Conservation (phyloP, 2,797 vertebrate genomes). For the Cryptoprocta ferox region DNA sequence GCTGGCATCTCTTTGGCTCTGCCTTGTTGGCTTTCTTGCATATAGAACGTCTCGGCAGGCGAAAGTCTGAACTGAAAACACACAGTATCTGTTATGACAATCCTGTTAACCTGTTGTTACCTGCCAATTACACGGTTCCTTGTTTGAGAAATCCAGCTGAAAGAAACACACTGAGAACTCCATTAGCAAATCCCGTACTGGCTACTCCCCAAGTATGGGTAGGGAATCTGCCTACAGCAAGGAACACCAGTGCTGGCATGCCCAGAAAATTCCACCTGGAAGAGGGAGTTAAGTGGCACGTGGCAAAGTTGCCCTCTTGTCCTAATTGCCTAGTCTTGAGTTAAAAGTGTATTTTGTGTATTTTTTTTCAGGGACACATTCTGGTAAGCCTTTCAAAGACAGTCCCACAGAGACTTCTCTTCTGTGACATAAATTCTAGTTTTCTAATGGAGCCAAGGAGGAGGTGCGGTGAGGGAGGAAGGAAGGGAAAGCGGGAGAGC, state of each 20-base stretch:
- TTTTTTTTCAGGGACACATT: not conserved
- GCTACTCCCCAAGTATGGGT: slow-evolving; percentile 30
- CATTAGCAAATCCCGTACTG: slow-evolving; percentile 28
- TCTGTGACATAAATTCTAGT: not conserved
- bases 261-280: slow-evolving; percentile 60
- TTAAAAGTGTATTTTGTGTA: not conserved
- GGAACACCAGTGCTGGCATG: slow-evolving; percentile 55
- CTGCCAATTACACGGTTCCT: slow-evolving; percentile 47
- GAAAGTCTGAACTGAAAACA: slow-evolving; percentile 18
- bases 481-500: not conserved
- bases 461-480: accelerated
- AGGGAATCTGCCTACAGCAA: slow-evolving; percentile 64
- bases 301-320: slow-evolving; percentile 60
- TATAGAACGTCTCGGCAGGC: not conserved
- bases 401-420: not conserved
- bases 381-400: slow-evolving; percentile 2
- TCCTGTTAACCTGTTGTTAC: slow-evolving; percentile 60
- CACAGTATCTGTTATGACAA: slow-evolving; percentile 24
- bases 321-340: slow-evolving; percentile 30
- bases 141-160: slow-evolving; percentile 63
- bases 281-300: slow-evolving; percentile 44
- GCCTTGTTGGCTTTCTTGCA: not conserved
- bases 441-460: not conserved
- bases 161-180: not conserved
- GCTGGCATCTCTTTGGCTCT: not conserved